Percentiles rank a stretch among this genome's conserved stretches.
phyloP scores from a whole-genome alignment of 2,888 invertebrate species.

The Nineta flava region DNA sequence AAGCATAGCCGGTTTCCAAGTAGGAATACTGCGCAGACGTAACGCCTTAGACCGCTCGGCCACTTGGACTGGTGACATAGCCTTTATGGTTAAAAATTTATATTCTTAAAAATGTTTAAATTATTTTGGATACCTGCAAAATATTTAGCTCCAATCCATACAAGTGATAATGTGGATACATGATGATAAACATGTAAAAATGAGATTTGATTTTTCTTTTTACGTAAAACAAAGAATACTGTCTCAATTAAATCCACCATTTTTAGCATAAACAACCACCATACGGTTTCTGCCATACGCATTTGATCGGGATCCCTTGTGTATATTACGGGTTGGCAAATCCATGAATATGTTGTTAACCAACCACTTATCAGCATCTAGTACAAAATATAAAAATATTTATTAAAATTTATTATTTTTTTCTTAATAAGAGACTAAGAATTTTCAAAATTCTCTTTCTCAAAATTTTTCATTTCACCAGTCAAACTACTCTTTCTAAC shows the following conservation, averaged over 20 bases:
- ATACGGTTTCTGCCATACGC: conserved; percentile 31
- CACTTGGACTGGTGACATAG: background rate
- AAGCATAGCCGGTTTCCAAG: too few species aligned
- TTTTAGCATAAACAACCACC: conserved; percentile 49
- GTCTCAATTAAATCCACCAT: conserved; percentile 52
- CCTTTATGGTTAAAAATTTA: background rate
- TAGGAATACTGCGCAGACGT: too few species aligned
- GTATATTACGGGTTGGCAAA: conserved; percentile 57
- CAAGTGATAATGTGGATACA: conserved; percentile 36
- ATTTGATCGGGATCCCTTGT: conserved; percentile 42
- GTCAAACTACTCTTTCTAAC: too few species aligned
- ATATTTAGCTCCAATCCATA: conserved; percentile 45
- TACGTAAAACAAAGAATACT: conserved; percentile 51
- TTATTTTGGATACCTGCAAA: conserved; percentile 39
- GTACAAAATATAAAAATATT: too few species aligned
- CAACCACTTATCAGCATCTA: conserved; percentile 49
- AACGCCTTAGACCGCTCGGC: too few species aligned
- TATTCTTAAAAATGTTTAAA: background rate
- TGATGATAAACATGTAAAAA: conserved; percentile 63
- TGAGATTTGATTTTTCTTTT: conserved; percentile 54
- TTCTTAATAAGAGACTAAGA: background rate
- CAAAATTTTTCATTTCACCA: background rate
- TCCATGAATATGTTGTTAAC: conserved; percentile 40
- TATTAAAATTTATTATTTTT: background rate
- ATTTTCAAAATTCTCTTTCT: background rate